Conservation (phyloP, 2,797 vertebrate species). For the Hozukius guyotensis region DNA sequence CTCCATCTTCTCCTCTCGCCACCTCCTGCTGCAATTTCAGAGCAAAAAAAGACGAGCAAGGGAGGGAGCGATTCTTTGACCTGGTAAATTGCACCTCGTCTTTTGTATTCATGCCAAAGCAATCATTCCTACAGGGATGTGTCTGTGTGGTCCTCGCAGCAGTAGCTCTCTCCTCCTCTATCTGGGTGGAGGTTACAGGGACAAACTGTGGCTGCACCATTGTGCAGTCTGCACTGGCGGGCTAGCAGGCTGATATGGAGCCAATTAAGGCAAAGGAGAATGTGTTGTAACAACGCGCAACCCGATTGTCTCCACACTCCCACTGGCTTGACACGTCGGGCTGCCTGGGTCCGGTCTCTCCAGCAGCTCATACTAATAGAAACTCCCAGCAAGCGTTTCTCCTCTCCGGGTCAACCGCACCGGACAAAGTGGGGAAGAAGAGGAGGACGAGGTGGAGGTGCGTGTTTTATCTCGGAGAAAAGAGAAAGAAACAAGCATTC, state of each 20-base stretch:
- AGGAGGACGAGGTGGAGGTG: constrained; percentile 1
- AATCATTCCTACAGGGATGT: constrained; percentile 46
- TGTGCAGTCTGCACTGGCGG: constrained; percentile 48
- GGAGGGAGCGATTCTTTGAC: constrained; percentile 48
- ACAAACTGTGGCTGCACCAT: constrained; percentile 40
- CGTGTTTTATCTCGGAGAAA: constrained; percentile 19
- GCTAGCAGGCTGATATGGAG: constrained; percentile 49
- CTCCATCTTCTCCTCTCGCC: constrained; percentile 33
- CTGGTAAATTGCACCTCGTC: constrained; percentile 68
- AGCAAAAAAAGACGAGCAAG: constrained; percentile 14
- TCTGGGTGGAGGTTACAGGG: constrained; percentile 49
- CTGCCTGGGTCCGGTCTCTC: constrained; percentile 3
- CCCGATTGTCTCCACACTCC: constrained; percentile 43
- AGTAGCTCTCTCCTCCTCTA: constrained; percentile 29
- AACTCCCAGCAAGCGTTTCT: constrained; percentile 33
- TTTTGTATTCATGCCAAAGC: constrained; percentile 69
- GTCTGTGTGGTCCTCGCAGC: constrained; percentile 52
- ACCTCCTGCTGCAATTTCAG: constrained; percentile 55
- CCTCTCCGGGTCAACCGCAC: constrained; percentile 21
- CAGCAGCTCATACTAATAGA: constrained; percentile 37
- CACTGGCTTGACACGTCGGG: constrained; percentile 22
- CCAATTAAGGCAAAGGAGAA: constrained; percentile 65
- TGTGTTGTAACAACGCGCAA: constrained; percentile 60
- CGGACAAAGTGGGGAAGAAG: constrained; percentile 18
- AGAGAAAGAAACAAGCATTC: not conserved